These are phyloP conservation scores for Darevskia nairensis DNA, from an alignment of 2,797 vertebrate genomes.

Conservation along the genomic window DNA sequence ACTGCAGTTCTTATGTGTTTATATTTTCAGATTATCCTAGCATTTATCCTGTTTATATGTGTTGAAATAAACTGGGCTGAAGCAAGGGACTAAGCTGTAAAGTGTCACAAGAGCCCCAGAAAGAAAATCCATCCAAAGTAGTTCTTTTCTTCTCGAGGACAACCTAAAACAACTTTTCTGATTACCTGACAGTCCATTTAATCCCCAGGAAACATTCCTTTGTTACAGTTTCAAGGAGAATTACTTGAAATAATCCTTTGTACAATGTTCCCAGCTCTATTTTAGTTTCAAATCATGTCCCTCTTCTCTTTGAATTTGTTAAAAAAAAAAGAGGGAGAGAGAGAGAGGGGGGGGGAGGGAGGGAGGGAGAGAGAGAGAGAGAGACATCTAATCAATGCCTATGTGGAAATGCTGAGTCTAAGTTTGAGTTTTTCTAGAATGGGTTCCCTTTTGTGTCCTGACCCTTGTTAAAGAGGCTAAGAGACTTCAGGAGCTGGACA, in stretches of 20 bases:
- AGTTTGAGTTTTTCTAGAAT: slow-evolving; percentile 74
- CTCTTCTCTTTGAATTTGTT: slow-evolving; percentile 79
- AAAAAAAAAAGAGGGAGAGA: slow-evolving; percentile 36
- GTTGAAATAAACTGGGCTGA: slow-evolving; percentile 78
- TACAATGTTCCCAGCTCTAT: slow-evolving; percentile 81
- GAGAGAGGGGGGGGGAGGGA: no score
- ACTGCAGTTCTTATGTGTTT: not conserved
- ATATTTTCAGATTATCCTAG: slow-evolving; percentile 69
- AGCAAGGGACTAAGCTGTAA: slow-evolving; percentile 81
- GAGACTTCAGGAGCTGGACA: slow-evolving; percentile 68
- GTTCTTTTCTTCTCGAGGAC: slow-evolving; percentile 81
- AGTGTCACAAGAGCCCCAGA: slow-evolving; percentile 79
- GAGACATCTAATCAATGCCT: slow-evolving; percentile 80
- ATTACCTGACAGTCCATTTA: slow-evolving; percentile 87
- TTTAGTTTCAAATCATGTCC: slow-evolving; percentile 83
- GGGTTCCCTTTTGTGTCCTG: slow-evolving; percentile 76
- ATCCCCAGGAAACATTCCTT: slow-evolving; percentile 86
- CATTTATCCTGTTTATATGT: slow-evolving; percentile 78
- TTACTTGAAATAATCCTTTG: slow-evolving; percentile 88
- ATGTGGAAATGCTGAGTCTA: slow-evolving; percentile 75
- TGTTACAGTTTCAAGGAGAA: slow-evolving; percentile 86
- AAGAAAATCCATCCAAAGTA: slow-evolving; percentile 82
- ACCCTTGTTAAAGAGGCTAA: slow-evolving; percentile 70
- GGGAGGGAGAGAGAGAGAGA: slow-evolving; percentile 61
- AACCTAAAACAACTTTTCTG: slow-evolving; percentile 85